These are phyloP conservation scores for Nesometra sesokonis DNA, from an alignment of 35 echinoderm and acorn worm species.

Conservation along the genomic window DNA sequence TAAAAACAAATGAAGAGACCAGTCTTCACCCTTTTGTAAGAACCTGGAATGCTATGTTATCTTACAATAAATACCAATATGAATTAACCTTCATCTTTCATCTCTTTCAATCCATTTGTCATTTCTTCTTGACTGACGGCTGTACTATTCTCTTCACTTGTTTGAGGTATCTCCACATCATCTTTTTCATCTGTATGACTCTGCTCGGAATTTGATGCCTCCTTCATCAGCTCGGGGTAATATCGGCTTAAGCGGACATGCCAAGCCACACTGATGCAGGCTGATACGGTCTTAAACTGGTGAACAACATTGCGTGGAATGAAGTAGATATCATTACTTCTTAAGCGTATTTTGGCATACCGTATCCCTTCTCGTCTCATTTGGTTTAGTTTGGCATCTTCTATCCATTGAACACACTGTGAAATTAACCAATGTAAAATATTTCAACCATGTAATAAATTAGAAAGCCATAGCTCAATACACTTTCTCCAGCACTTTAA, in stretches of 20 bases:
- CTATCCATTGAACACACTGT: conserved; percentile 94
- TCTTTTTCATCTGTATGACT: neutral
- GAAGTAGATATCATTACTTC: conserved; percentile 97
- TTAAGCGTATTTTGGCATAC: conserved; percentile 77
- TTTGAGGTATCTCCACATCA: neutral
- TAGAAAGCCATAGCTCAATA: too few species aligned
- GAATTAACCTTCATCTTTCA: conserved; percentile 8
- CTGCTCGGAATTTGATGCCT: neutral
- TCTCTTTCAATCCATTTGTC: too few species aligned
- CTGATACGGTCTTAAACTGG: conserved; percentile 81
- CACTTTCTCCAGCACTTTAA: too few species aligned
- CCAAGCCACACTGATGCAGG: conserved; percentile 93
- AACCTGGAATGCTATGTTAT: neutral
- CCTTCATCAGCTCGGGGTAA: conserved; percentile 60
- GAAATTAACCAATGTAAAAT: too few species aligned
- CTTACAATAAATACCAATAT: too few species aligned
- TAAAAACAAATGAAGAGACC: too few species aligned
- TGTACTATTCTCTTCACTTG: neutral
- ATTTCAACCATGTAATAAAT: too few species aligned
- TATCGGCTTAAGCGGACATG: conserved; percentile 75
- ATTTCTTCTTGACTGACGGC: neutral
- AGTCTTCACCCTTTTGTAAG: too few species aligned
- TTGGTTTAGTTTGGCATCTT: conserved; percentile 94
- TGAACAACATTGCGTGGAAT: conserved; percentile 90
- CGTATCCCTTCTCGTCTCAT: conserved; percentile 68